These are phyloP conservation scores for Cyclina sinensis DNA, from an alignment of 1,140 invertebrate species.

Conservation along the genomic window DNA sequence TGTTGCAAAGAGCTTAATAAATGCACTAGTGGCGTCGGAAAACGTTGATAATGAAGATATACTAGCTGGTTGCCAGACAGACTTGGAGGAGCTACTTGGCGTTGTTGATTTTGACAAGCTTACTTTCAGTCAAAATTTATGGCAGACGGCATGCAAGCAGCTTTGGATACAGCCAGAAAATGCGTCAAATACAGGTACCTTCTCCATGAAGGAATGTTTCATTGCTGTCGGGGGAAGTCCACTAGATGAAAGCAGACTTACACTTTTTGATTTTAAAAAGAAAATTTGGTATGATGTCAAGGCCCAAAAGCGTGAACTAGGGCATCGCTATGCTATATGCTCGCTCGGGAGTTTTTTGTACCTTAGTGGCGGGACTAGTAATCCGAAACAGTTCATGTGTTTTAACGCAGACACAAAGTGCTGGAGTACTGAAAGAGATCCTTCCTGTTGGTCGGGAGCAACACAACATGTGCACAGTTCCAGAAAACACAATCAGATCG, in stretches of 20 bases:
- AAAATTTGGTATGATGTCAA: constrained; percentile 31
- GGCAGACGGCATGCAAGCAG: constrained; percentile 20
- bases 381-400: constrained; percentile 18
- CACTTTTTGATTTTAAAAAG: constrained; percentile 42
- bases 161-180: constrained; percentile 10
- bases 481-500: background rate
- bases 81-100: background rate
- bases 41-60: constrained; percentile 53
- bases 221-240: constrained; percentile 33
- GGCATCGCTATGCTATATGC: constrained; percentile 48
- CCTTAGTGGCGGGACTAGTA: constrained; percentile 35
- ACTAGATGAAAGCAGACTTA: constrained; percentile 17
- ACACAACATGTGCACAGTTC: constrained; percentile 45
- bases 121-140: background rate
- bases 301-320: background rate
- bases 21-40: constrained; percentile 2
- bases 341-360: constrained; percentile 32
- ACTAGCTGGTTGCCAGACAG: background rate
- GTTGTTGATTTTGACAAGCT: background rate
- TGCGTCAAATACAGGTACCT: background rate
- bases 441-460: constrained; percentile 32
- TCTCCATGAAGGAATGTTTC: constrained; percentile 28
- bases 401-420: constrained; percentile 1
- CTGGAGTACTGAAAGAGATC: background rate
- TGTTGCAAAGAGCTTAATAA: background rate